Conservation (phyloP, 2,888 invertebrate genomes). For the Aphelenchoides bicaudatus region DNA sequence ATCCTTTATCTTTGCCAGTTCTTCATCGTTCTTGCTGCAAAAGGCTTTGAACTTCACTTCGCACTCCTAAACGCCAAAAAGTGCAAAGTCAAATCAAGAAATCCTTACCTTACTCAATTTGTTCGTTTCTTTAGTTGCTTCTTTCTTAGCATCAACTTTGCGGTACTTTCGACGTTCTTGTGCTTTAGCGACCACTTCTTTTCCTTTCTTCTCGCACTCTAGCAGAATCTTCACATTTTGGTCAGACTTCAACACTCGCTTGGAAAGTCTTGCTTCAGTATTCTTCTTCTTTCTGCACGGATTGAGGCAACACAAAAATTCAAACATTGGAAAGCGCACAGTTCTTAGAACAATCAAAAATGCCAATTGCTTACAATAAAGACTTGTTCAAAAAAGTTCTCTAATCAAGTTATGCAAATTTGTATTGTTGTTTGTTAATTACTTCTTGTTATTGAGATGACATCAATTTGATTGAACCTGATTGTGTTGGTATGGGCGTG, state of each 20-base stretch:
- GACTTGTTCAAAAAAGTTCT: too few relatives aligned
- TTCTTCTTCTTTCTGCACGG: background rate
- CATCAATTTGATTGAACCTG: too few relatives aligned
- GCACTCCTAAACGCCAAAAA: slow-evolving; percentile 2
- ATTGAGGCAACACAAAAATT: too few relatives aligned
- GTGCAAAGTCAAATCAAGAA: background rate
- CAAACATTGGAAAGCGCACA: too few relatives aligned
- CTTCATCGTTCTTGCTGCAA: background rate
- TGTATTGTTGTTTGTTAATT: too few relatives aligned
- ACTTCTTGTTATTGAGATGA: too few relatives aligned
- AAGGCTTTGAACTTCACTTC: background rate
- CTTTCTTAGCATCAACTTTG: background rate
- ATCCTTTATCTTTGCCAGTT: background rate
- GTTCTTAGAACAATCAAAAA: too few relatives aligned
- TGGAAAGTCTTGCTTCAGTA: too few relatives aligned
- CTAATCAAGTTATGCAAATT: too few relatives aligned
- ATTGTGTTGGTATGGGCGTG: too few relatives aligned
- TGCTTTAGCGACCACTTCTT: slow-evolving; percentile 1
- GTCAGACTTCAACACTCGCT: too few relatives aligned
- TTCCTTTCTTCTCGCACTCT: background rate
- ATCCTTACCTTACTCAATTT: background rate
- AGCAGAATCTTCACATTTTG: background rate
- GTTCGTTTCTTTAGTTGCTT: slow-evolving; percentile 2
- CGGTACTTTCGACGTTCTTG: slow-evolving; percentile 4
- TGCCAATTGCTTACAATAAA: too few relatives aligned